Conservation (phyloP, 2,888 invertebrate species). For the Limnephilus auricula region DNA sequence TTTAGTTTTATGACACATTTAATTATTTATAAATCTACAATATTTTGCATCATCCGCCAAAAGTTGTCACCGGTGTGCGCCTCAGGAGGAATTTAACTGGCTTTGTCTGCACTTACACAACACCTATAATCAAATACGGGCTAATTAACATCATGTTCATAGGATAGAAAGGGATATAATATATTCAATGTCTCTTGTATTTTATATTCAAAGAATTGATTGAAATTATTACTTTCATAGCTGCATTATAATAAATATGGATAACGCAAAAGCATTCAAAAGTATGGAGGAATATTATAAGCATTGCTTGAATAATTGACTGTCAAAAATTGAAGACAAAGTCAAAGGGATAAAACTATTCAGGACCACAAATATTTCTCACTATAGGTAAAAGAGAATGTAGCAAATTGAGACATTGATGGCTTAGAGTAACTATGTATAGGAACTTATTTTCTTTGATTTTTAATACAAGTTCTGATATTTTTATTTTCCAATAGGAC, state of each 20-base stretch:
- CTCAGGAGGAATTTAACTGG: constrained; percentile 52
- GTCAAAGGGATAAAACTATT: too few relatives aligned
- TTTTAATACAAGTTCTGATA: background rate
- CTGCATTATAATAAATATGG: background rate
- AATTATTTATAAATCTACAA: constrained; percentile 48
- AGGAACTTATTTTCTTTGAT: too few relatives aligned
- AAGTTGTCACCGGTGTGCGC: constrained; percentile 55
- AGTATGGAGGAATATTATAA: background rate
- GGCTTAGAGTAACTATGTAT: background rate
- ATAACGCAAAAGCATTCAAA: background rate
- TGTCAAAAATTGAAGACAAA: too few relatives aligned
- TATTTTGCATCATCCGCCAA: constrained; percentile 64
- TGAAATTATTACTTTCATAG: background rate
- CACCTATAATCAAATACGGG: constrained; percentile 71
- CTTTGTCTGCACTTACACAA: constrained; percentile 71
- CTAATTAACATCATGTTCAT: constrained; percentile 52
- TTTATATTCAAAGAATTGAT: background rate
- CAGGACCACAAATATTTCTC: too few relatives aligned
- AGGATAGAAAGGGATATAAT: background rate
- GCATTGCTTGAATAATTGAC: background rate
- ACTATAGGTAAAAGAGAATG: background rate
- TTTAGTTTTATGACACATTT: constrained; percentile 55
- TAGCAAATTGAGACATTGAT: background rate
- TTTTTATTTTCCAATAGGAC: background rate
- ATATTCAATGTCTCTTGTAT: background rate